phyloP scores from a whole-genome alignment of 2,888 invertebrate species.

The Epinotia demarniana region DNA sequence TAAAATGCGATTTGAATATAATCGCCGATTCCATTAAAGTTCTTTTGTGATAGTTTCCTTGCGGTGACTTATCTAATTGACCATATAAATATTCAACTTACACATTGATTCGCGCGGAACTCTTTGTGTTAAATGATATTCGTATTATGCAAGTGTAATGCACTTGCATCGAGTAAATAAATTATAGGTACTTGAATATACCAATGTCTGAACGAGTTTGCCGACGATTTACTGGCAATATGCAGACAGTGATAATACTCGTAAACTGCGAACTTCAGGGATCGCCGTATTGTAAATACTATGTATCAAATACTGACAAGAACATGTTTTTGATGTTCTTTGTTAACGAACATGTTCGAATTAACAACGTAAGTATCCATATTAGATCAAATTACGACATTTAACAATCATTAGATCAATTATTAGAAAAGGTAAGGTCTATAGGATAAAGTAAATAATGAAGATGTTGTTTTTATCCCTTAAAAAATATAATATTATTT shows the following conservation, averaged over 20 bases:
- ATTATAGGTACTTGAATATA: conserved; percentile 8
- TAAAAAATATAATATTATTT: not conserved
- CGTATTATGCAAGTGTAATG: conserved; percentile 26
- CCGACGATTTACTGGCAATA: not conserved
- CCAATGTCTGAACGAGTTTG: conserved; percentile 7
- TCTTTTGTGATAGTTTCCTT: conserved; percentile 51
- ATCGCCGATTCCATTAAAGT: conserved; percentile 42
- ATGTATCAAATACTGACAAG: not conserved
- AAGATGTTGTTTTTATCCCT: not conserved
- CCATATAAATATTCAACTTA: conserved; percentile 73
- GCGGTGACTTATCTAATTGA: conserved; percentile 77
- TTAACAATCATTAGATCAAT: too few species aligned
- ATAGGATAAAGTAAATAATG: too few species aligned
- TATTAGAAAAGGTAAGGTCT: too few species aligned
- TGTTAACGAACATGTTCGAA: not conserved
- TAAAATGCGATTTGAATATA: conserved; percentile 33
- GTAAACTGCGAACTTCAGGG: not conserved
- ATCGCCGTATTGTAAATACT: not conserved
- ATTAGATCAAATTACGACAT: not conserved
- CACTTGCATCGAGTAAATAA: conserved; percentile 7
- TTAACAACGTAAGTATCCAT: not conserved
- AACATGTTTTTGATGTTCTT: not conserved
- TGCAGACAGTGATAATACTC: not conserved
- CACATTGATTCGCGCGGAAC: conserved; percentile 49
- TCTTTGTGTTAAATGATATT: conserved; percentile 23